phyloP scores from a whole-genome alignment of 1,140 invertebrate species.

The Drosophila kepulauana region DNA sequence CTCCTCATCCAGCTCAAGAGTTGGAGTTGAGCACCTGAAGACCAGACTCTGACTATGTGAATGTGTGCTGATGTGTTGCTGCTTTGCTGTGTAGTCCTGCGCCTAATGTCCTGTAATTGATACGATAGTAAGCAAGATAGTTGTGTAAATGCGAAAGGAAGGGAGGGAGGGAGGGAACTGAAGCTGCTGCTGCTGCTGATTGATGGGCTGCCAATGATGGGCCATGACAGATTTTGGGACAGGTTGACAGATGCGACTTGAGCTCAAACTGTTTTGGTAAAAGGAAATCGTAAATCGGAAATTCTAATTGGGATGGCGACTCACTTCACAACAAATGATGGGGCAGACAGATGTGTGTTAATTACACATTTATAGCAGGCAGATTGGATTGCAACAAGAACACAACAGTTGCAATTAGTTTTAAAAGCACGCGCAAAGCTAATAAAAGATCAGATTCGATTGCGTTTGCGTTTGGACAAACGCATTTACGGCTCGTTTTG shows the following conservation, averaged over 20 bases:
- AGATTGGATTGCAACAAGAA: background rate
- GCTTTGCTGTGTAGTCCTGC: background rate
- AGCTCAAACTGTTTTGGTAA: background rate
- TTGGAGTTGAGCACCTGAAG: background rate
- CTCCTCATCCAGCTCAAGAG: background rate
- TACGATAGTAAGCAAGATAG: conserved; percentile 6
- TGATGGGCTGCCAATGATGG: conserved; percentile 27
- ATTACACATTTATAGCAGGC: conserved; percentile 1
- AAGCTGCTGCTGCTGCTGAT: background rate
- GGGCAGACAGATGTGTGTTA: background rate
- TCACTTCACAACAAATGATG: background rate
- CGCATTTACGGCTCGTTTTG: background rate
- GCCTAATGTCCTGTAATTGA: conserved; percentile 35
- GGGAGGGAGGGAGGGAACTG: no score
- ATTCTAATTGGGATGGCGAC: background rate
- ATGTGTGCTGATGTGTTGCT: background rate
- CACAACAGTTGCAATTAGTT: conserved; percentile 11
- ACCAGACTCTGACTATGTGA: background rate
- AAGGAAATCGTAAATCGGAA: background rate
- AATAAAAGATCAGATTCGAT: background rate
- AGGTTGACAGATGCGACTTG: conserved; percentile 13
- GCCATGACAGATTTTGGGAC: conserved; percentile 12
- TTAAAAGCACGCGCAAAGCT: background rate
- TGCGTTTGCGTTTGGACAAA: background rate
- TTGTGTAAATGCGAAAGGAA: background rate